Conservation (phyloP, 1,140 invertebrate genomes). For the Lepidurus arcticus region DNA sequence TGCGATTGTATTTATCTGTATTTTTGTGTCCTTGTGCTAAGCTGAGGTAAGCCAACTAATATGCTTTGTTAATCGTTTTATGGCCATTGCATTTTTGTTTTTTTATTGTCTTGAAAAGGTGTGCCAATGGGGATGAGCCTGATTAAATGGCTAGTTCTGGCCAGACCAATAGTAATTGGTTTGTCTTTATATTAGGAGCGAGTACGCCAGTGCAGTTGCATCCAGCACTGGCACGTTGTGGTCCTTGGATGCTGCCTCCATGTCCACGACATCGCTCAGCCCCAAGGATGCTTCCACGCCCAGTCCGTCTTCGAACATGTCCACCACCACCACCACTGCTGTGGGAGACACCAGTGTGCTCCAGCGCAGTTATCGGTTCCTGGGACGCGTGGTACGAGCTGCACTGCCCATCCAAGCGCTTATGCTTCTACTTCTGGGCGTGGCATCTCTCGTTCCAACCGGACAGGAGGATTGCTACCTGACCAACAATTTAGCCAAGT, state of each 20-base stretch:
- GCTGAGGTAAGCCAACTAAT: too few relatives aligned
- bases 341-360: conserved; percentile 58
- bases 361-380: conserved; percentile 67
- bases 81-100: too few relatives aligned
- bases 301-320: background rate
- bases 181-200: conserved; percentile 24
- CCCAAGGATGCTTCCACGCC: background rate
- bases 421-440: conserved; percentile 78
- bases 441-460: conserved; percentile 76
- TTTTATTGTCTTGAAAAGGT: too few relatives aligned
- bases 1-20: too few relatives aligned
- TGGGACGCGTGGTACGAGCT: conserved; percentile 77
- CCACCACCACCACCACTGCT: conserved; percentile 48
- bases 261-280: background rate
- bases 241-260: conserved; percentile 16
- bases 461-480: conserved; percentile 78
- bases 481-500: conserved; percentile 63
- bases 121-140: too few relatives aligned
- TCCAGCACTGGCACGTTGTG: conserved; percentile 17
- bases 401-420: conserved; percentile 81
- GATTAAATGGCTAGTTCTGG: too few relatives aligned
- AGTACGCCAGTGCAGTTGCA: conserved; percentile 27
- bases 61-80: too few relatives aligned
- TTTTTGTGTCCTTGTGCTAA: too few relatives aligned
- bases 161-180: background rate